Conservation (phyloP, 2,113 vertebrate genomes). For the Lanius ludovicianus region DNA sequence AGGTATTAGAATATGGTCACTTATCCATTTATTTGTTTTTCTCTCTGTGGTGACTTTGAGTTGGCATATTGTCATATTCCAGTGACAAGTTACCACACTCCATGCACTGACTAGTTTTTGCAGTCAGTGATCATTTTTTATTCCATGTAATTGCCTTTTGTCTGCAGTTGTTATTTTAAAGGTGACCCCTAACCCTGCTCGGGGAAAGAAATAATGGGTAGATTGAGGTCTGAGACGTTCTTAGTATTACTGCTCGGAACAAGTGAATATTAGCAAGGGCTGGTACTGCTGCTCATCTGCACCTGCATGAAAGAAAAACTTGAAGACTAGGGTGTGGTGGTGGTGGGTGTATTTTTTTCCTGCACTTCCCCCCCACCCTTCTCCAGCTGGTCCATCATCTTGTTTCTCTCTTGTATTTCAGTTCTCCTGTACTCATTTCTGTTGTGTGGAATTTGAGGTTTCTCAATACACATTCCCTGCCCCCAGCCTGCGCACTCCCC, state of each 20-base stretch:
- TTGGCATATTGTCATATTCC: not conserved
- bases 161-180: conserved; percentile 50
- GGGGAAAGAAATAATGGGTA: conserved; percentile 10
- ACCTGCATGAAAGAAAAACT: conserved; percentile 33
- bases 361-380: not conserved
- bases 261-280: conserved; percentile 12
- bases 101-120: not conserved
- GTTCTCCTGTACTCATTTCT: conserved; percentile 44
- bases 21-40: conserved; percentile 6
- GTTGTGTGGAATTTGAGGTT: conserved; percentile 63
- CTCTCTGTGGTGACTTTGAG: not conserved
- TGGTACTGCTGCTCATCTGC: conserved; percentile 28
- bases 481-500: conserved; percentile 37
- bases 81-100: not conserved
- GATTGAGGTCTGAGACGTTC: not conserved
- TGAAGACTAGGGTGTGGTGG: not conserved
- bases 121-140: conserved; percentile 5
- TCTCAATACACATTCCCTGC: conserved; percentile 43
- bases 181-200: conserved; percentile 14
- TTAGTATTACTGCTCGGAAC: not conserved
- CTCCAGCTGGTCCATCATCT: conserved; percentile 43
- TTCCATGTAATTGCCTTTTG: not conserved
- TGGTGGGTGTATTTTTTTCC: conserved; percentile 26
- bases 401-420: conserved; percentile 47
- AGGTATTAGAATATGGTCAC: not conserved